Evolutionary conservation across 2,113 vertebrate genomes (phyloP).

Genomic region (Oreotragus oreotragus): DNA sequence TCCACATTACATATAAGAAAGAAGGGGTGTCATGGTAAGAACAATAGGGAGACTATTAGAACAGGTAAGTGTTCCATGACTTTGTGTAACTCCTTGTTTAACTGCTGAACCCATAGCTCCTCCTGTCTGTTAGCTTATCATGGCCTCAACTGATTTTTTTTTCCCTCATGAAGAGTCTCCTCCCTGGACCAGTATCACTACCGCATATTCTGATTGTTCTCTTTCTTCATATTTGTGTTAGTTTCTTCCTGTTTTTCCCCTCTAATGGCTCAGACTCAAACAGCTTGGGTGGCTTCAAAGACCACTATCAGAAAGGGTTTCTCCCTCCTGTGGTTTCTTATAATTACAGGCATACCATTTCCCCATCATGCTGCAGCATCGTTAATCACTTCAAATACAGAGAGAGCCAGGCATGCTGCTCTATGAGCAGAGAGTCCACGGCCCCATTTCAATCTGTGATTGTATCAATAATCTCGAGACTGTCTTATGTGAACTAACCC

Average conservation of each 20-base stretch:
- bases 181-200: not conserved
- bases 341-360: conserved; percentile 56
- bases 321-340: conserved; percentile 36
- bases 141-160: not conserved
- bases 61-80: not conserved
- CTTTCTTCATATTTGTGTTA: not conserved
- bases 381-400: conserved; percentile 68
- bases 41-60: not conserved
- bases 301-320: not conserved
- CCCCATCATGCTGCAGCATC: conserved; percentile 12
- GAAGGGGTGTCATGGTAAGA: not conserved
- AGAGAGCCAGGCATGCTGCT: conserved; percentile 31
- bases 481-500: conserved; percentile 43
- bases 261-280: not conserved
- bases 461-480: conserved; percentile 57
- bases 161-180: not conserved
- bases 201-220: not conserved
- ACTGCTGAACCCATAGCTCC: not conserved
- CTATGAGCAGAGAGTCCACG: conserved; percentile 34
- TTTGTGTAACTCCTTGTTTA: not conserved
- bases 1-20: not conserved
- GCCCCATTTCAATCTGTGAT: conserved; percentile 51
- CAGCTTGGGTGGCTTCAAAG: conserved; percentile 49
- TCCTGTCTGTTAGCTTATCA: not conserved
- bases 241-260: not conserved